phyloP scores from a whole-genome alignment of 2,113 vertebrate genomes.

The Rhegmatorhina hoffmannsi region DNA sequence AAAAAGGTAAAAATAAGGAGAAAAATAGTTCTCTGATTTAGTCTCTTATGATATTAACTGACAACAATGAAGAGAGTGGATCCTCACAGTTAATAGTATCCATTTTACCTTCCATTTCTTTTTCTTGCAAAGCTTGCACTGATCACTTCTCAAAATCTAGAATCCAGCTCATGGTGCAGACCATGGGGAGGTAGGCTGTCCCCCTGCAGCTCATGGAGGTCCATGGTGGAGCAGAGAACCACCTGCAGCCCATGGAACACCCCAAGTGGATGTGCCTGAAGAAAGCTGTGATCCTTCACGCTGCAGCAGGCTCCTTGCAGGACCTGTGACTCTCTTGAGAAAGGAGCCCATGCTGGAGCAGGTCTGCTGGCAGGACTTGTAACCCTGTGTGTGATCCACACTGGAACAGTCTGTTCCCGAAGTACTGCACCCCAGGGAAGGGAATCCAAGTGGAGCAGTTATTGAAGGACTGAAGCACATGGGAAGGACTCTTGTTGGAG shows the following conservation, averaged over 20 bases:
- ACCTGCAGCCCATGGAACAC: not conserved
- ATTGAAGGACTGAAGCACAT: not conserved
- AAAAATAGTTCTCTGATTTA: not conserved
- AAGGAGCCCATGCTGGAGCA: not conserved
- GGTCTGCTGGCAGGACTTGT: not conserved
- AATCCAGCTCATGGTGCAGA: not conserved
- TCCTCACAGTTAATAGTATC: not conserved
- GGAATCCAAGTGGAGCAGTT: too few relatives aligned
- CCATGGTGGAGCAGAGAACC: not conserved
- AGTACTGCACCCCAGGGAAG: not conserved
- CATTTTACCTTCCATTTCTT: not conserved
- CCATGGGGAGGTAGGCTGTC: not conserved
- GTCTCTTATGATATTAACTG: not conserved
- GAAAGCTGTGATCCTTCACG: not conserved
- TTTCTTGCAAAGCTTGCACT: not conserved
- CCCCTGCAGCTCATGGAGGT: too few relatives aligned
- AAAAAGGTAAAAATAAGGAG: not conserved
- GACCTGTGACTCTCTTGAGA: too few relatives aligned
- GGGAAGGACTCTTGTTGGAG: rapidly evolving
- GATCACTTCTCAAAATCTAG: not conserved
- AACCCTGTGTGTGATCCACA: not conserved
- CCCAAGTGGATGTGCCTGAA: not conserved
- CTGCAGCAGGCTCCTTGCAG: not conserved
- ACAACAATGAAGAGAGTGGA: not conserved
- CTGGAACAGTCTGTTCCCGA: not conserved